phyloP scores from a whole-genome alignment of 2,113 vertebrate genomes.

The Saimiri boliviensis region DNA sequence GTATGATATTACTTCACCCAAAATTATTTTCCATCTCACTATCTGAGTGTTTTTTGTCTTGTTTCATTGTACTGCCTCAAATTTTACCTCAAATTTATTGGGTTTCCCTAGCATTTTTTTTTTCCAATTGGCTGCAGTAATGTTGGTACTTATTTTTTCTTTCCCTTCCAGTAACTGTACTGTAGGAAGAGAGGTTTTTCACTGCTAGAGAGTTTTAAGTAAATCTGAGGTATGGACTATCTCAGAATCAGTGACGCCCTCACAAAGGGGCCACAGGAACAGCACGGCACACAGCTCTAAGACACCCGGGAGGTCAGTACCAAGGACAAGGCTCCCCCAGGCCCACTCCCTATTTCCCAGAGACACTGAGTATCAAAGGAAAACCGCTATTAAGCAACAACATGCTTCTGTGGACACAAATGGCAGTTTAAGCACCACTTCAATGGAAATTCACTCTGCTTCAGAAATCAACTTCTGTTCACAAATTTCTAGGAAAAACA shows the following conservation, averaged over 20 bases:
- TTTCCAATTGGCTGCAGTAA: not conserved
- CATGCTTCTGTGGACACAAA: not conserved
- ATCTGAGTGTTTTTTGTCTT: not conserved
- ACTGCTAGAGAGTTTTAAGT: not conserved
- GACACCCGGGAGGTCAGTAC: not conserved
- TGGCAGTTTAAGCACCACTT: fast-evolving
- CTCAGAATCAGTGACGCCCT: not conserved
- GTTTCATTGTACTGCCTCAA: not conserved
- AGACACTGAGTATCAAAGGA: too few relatives aligned
- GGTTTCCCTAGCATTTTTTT: not conserved
- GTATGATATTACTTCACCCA: not conserved
- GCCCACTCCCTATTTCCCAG: not conserved
- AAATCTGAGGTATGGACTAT: not conserved
- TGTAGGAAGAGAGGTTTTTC: not conserved
- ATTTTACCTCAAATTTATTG: not conserved
- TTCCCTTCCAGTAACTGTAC: not conserved
- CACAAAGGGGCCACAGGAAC: fast-evolving
- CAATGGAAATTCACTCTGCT: not conserved
- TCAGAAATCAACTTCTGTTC: not conserved
- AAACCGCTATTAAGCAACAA: fast-evolving
- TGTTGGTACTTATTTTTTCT: not conserved
- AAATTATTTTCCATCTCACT: not conserved
- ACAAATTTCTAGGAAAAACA: not conserved
- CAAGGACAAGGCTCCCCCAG: not conserved
- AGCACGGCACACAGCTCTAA: not conserved